Conservation (phyloP, 2,113 vertebrate species). For the Trogon surrucura region DNA sequence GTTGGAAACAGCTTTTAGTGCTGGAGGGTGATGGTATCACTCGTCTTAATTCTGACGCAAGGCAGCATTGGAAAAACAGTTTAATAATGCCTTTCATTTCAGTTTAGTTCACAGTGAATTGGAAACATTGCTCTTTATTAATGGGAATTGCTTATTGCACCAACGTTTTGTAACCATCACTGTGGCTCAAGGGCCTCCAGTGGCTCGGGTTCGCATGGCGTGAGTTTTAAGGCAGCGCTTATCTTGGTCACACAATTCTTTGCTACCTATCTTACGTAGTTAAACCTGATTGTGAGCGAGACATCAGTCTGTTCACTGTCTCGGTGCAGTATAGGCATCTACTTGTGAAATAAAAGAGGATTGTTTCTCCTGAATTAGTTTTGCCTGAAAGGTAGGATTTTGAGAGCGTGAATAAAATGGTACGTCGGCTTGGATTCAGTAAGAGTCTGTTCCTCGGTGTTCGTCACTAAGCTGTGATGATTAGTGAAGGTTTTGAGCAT, state of each 20-base stretch:
- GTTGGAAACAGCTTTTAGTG: conserved; percentile 14
- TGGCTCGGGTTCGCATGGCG: background rate
- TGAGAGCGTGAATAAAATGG: background rate
- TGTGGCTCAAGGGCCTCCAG: background rate
- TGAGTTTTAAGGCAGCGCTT: background rate
- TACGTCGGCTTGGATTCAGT: background rate
- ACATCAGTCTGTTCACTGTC: background rate
- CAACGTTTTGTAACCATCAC: background rate
- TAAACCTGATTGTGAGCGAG: background rate
- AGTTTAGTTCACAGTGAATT: conserved; percentile 20
- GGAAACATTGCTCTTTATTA: background rate
- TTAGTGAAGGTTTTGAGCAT: background rate
- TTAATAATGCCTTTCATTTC: conserved; percentile 28
- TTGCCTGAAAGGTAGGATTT: background rate
- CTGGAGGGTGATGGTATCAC: conserved; percentile 1
- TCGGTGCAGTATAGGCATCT: background rate
- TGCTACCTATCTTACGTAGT: background rate
- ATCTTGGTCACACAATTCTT: background rate
- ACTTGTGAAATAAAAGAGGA: background rate
- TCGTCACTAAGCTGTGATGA: background rate
- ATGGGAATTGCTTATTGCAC: background rate
- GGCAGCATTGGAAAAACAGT: background rate
- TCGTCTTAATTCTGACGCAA: background rate
- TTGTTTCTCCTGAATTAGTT: background rate
- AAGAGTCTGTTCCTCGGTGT: background rate